Evolutionary conservation across 1,140 invertebrate species (phyloP).

Genomic region (Andricus grossulariae): DNA sequence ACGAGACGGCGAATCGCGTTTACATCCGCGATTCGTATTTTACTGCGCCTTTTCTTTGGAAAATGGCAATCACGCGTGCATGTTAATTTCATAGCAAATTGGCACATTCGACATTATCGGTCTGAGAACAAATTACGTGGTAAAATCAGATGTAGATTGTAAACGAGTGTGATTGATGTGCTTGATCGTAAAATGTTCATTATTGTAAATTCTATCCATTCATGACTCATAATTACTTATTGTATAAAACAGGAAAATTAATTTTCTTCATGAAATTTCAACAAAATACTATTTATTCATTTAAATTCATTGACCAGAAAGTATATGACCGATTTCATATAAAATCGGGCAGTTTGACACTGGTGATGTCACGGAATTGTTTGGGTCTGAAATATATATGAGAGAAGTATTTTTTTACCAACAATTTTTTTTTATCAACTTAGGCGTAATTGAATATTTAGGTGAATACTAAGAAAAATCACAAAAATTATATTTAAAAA

Average conservation of each 20-base stretch:
- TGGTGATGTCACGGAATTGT: too few species aligned
- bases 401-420: too few species aligned
- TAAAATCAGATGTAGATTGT: slow-evolving; percentile 5
- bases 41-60: slow-evolving; percentile 16
- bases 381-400: too few species aligned
- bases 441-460: too few species aligned
- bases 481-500: too few species aligned
- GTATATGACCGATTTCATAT: too few species aligned
- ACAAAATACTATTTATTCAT: not conserved
- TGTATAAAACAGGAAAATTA: not conserved
- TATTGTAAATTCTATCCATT: not conserved
- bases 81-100: slow-evolving; percentile 28
- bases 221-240: not conserved
- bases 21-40: slow-evolving; percentile 11
- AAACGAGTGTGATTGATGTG: slow-evolving; percentile 15
- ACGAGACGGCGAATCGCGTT: not conserved
- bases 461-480: too few species aligned
- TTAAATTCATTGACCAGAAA: too few species aligned
- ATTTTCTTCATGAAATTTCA: not conserved
- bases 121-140: slow-evolving; percentile 18
- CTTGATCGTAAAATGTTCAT: slow-evolving; percentile 10
- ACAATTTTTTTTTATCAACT: too few species aligned
- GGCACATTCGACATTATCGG: slow-evolving; percentile 23
- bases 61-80: slow-evolving; percentile 22
- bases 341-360: too few species aligned